Conservation (phyloP, 2,113 vertebrate genomes). For the Eleginops maclovinus region DNA sequence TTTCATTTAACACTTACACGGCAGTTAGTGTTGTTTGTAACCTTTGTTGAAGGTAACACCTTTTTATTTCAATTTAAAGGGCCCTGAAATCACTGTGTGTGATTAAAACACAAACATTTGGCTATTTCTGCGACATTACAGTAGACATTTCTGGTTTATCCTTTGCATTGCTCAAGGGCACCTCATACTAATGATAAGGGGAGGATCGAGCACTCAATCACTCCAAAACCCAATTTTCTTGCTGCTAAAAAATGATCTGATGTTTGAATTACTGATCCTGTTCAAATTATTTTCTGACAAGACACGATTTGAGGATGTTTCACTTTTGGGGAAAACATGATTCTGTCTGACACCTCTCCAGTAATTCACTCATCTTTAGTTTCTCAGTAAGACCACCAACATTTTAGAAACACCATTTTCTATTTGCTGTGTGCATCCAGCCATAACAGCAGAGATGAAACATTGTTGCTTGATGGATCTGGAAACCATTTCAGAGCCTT, state of each 20-base stretch:
- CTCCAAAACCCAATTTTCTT: neutral
- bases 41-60: neutral
- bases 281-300: constrained; percentile 14
- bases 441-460: constrained; percentile 33
- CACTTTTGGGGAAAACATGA: constrained; percentile 6
- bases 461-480: constrained; percentile 33
- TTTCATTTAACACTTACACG: constrained; percentile 23
- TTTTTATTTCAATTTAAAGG: neutral
- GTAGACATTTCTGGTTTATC: too few species aligned
- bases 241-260: neutral
- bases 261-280: constrained; percentile 6
- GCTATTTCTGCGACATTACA: neutral
- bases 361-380: constrained; percentile 16
- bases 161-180: constrained; percentile 7
- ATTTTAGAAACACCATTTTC: constrained; percentile 28
- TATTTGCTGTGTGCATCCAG: constrained; percentile 39
- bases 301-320: neutral
- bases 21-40: neutral
- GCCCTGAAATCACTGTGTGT: neutral
- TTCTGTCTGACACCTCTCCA: constrained; percentile 18
- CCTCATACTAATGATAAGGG: neutral
- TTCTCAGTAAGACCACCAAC: constrained; percentile 21
- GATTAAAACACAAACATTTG: neutral
- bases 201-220: neutral
- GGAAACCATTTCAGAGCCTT: constrained; percentile 31